Evolutionary conservation across 1,140 invertebrate genomes (phyloP).

Genomic region (Trialeurodes vaporariorum): DNA sequence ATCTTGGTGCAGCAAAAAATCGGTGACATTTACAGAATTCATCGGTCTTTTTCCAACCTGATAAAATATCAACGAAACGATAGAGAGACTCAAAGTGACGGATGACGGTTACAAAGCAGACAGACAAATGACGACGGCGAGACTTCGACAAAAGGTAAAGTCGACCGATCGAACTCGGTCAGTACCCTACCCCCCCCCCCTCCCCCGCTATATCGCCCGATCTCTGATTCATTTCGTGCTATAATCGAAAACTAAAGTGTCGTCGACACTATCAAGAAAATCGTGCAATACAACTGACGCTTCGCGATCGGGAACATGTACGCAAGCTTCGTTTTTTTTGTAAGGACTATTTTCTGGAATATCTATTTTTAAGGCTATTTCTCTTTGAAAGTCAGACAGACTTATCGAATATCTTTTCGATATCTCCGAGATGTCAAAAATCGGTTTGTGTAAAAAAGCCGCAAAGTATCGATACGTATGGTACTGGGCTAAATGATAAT

Average conservation of each 20-base stretch:
- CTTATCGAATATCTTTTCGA: not conserved
- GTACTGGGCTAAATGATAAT: not conserved
- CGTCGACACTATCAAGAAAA: not conserved
- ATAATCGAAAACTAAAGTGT: not conserved
- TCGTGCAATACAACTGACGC: not conserved
- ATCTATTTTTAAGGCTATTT: not conserved
- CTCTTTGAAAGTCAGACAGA: not conserved
- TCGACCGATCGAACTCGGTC: too few species aligned
- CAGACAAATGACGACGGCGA: not conserved
- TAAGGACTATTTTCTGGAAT: not conserved
- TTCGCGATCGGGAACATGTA: not conserved
- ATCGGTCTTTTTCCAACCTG: not conserved
- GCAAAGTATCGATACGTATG: not conserved
- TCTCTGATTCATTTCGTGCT: not conserved
- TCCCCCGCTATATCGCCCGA: too few species aligned
- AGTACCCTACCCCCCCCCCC: too few species aligned
- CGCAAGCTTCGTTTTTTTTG: not conserved
- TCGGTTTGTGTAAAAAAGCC: not conserved
- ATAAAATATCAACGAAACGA: not conserved
- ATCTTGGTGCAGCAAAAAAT: not conserved
- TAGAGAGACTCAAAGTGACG: not conserved
- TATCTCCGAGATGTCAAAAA: not conserved
- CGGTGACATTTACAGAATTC: not conserved
- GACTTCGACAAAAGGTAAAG: not conserved
- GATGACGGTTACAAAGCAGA: not conserved